These are phyloP conservation scores for Syrrhaptes paradoxus DNA, from an alignment of 2,113 vertebrate genomes.

Conservation along the genomic window DNA sequence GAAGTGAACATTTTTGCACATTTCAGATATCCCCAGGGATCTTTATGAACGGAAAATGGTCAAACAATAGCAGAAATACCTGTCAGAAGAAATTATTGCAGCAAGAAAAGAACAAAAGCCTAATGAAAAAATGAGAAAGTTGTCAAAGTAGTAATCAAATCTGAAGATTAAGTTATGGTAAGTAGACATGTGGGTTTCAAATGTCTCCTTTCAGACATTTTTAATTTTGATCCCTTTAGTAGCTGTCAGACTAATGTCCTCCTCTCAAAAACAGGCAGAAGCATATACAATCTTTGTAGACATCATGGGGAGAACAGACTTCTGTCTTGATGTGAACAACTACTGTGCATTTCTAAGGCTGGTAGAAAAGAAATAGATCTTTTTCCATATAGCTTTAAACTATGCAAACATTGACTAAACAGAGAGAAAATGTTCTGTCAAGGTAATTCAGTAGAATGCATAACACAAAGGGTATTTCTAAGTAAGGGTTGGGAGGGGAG, in stretches of 20 bases:
- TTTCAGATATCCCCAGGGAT: not conserved
- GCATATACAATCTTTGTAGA: too few species aligned
- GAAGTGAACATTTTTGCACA: not conserved
- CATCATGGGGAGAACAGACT: not conserved
- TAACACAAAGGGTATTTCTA: not conserved
- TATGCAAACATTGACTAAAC: not conserved
- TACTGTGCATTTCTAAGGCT: not conserved
- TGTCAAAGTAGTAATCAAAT: not conserved
- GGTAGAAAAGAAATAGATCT: not conserved
- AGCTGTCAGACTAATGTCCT: not conserved
- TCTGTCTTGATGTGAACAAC: not conserved
- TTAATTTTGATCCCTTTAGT: not conserved
- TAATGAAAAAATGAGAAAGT: not conserved
- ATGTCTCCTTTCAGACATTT: not conserved
- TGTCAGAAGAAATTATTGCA: not conserved
- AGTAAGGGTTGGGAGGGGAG: not conserved
- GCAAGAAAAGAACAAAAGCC: not conserved
- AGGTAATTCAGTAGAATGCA: not conserved
- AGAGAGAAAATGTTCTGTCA: not conserved
- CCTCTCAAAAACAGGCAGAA: not conserved
- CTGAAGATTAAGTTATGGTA: not conserved
- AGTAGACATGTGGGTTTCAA: not conserved
- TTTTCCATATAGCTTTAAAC: not conserved
- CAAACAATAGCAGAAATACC: not conserved
- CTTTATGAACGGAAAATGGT: not conserved